Base-by-base conservation (phyloP, 64 coral and sea anemone species). In the Platygyra sinensis region DNA sequence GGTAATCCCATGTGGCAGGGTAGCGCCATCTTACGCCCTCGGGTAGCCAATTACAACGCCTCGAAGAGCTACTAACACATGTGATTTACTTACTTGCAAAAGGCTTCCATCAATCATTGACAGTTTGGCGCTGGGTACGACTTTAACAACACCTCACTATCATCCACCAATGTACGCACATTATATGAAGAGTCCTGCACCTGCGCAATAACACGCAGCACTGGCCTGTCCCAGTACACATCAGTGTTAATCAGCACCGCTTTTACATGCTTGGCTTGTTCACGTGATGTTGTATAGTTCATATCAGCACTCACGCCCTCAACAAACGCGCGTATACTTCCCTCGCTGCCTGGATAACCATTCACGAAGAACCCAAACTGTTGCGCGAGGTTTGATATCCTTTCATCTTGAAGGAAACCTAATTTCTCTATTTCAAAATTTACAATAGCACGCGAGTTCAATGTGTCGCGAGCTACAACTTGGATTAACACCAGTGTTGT, bases 351-450 rank as follows among this genome's bases (percentile, higher is more conserved):
- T 15, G 72, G 80, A 73, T 86, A 62, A 8, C 72, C 89, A 64
- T 86, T 85, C 33, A 91, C 80, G 32, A 91, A 91, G 80, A 91
- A 91, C 30, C 89, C 89, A 83, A 86, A 86, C 61, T 86, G 52
- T 36, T 13, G 71, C 29, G 49, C 1, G 22, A 29, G 60, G n/a
- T 63, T 63, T 50, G 82, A 50, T 30, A 7, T 91, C 75, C 32
- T 2, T 20, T 59, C 50, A 16, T 19, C 59, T 84, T 83, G 63
- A 24, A 76, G 89, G 72, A 86, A 91, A 30, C 89, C 89, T 2
- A 91, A 50, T 25, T 76, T 85, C 83, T 64, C 42, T 11, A 75
- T 83, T 77, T 86, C 30, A 85, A 86, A 86, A 28, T 86, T 19
- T 8, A 91, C 72, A 18, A 50, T 86, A 52, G 89, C 85, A 22